Evolutionary conservation across 1,140 invertebrate genomes (phyloP).

Genomic region (Eumeta japonica): DNA sequence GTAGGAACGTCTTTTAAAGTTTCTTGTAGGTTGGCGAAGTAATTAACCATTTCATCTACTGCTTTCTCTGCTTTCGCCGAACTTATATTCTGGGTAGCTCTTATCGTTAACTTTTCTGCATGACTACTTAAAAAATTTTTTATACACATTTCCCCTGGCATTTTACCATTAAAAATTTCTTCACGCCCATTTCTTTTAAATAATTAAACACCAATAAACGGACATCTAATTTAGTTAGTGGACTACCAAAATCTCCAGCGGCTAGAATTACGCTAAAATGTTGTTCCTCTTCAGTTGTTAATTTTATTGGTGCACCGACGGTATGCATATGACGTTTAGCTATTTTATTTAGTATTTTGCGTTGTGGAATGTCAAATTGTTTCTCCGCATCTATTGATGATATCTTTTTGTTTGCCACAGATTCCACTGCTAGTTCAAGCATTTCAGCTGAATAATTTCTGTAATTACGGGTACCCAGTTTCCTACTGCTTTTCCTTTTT

Average conservation of each 20-base stretch:
- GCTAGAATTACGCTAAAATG: not conserved
- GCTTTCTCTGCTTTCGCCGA: not conserved
- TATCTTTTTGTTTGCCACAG: too few relatives aligned
- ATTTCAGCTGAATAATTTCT: too few relatives aligned
- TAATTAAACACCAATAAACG: not conserved
- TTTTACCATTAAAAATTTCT: not conserved
- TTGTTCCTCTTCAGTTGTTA: not conserved
- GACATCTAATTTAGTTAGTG: not conserved
- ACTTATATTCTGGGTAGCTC: not conserved
- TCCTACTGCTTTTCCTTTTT: too few relatives aligned
- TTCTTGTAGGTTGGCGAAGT: not conserved
- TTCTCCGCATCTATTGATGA: not conserved
- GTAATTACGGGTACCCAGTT: too few relatives aligned
- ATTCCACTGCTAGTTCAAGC: too few relatives aligned
- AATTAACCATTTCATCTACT: not conserved
- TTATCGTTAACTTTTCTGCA: not conserved
- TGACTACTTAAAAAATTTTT: not conserved
- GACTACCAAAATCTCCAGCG: not conserved
- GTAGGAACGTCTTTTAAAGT: not conserved
- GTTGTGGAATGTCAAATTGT: not conserved
- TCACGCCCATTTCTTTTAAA: constrained; percentile 1
- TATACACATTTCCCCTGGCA: not conserved
- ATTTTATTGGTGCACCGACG: not conserved
- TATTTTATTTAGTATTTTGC: not conserved
- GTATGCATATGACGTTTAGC: not conserved